Base-by-base conservation (phyloP, 2,113 vertebrate species). In the Numida meleagris region DNA sequence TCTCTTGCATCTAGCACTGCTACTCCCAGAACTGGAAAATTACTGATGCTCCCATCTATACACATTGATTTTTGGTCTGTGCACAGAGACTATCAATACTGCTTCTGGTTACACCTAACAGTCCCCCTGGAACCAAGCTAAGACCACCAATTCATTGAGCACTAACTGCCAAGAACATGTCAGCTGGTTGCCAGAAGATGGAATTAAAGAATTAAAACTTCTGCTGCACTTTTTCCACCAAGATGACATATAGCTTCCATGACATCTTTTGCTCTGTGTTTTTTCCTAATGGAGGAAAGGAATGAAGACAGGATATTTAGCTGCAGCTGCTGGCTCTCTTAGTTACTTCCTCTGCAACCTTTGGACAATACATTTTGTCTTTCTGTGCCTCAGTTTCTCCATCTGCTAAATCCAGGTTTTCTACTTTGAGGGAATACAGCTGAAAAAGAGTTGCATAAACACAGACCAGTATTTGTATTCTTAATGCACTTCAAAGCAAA, bases 401-500 rank as follows among this genome's bases (percentile, higher is more conserved):
- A 62, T 42, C 38, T 29, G 5, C n/a, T 72, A 83, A 80, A 81
- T 34, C 70, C 10, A 19, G 3, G 14, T 9, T 21, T 46, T 80
- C n/a, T 76, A 4, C n/a, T 88, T 86, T 66, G 50, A 90, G 33
- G 59, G 17, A 45, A 72, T 50, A 53, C 50, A 86, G 48, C 33
- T 58, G 17, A 43, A 74, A 66, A 46, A 86, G 55, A 43, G 24
- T 50, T 82, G 16, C 40, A 73, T 18, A 71, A 61, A 87, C 29
- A 50, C n/a, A 91, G 53, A 70, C 34, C 18, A 55, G 13, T 38
- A 67, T 51, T 50, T 76, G 79, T 34, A 81, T 79, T 82, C 31
- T 73, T 53, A 84, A 82, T 42, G 20, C 21, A 72, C 68, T 75
- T 87, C 45, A 83, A 87, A 95, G 78, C 15, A 88, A 75, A 83